phyloP scores from a whole-genome alignment of 2,797 vertebrate species.

The Novumbra hubbsi region DNA sequence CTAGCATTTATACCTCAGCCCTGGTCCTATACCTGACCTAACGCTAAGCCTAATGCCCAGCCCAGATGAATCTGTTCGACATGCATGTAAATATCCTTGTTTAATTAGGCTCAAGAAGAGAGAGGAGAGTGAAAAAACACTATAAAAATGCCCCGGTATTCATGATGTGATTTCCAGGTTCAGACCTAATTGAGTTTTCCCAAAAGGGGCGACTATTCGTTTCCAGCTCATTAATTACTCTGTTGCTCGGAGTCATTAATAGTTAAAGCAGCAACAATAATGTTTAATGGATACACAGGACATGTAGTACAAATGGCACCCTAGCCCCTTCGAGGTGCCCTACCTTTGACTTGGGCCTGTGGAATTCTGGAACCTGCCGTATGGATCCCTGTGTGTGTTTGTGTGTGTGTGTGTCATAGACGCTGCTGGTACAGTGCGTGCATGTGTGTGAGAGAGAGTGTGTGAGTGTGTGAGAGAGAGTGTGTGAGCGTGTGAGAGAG shows the following conservation, averaged over 20 bases:
- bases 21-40: neutral
- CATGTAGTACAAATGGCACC: slow-evolving; percentile 79
- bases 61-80: slow-evolving; percentile 64
- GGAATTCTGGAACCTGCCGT: too few species aligned
- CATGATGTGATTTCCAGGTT: slow-evolving; percentile 66
- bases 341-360: neutral
- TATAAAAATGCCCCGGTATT: slow-evolving; percentile 45
- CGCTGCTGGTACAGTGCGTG: too few species aligned
- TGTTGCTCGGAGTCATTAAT: slow-evolving; percentile 83
- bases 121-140: neutral
- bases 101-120: slow-evolving; percentile 72
- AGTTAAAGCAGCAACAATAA: slow-evolving; percentile 77
- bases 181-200: slow-evolving; percentile 78
- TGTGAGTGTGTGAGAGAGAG: too few species aligned
- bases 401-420: slow-evolving; percentile 26
- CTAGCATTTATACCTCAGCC: neutral
- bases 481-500: too few species aligned
- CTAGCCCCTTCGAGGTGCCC: slow-evolving; percentile 42
- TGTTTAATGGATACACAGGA: slow-evolving; percentile 76
- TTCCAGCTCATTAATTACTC: slow-evolving; percentile 81
- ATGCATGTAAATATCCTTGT: slow-evolving; percentile 76
- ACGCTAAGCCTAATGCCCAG: slow-evolving; percentile 12
- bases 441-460: too few species aligned
- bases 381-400: slow-evolving; percentile 7
- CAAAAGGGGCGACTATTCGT: slow-evolving; percentile 70